Evolutionary conservation across 2,797 vertebrate genomes (phyloP).

Genomic region (Falco biarmicus): DNA sequence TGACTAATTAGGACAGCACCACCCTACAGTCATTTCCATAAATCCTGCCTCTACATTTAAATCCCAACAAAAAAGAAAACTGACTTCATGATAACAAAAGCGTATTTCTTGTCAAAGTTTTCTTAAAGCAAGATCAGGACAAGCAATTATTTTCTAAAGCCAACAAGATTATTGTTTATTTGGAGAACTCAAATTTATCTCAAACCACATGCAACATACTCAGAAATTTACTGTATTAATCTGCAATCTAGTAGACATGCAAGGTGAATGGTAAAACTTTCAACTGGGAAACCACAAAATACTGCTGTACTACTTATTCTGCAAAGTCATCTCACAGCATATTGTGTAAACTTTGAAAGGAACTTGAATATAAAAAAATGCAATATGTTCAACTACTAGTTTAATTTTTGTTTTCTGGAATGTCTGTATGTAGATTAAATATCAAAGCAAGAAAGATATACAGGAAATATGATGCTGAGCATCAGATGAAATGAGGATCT

Average conservation of each 20-base stretch:
- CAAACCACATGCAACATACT: neutral
- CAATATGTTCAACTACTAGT: neutral
- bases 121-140: slow-evolving; percentile 14
- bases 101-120: slow-evolving; percentile 26
- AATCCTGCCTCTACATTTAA: slow-evolving; percentile 48
- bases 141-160: slow-evolving; percentile 35
- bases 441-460: neutral
- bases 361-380: neutral
- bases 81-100: slow-evolving; percentile 29
- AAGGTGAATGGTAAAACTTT: neutral
- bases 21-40: slow-evolving; percentile 54
- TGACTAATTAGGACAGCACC: slow-evolving; percentile 43
- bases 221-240: neutral
- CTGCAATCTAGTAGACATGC: neutral
- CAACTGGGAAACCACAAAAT: neutral
- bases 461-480: neutral
- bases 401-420: neutral
- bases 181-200: slow-evolving; percentile 37
- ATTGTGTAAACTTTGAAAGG: neutral
- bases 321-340: neutral
- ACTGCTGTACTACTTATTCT: neutral
- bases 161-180: slow-evolving; percentile 18
- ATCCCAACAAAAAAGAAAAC: slow-evolving; percentile 47
- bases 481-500: neutral
- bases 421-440: neutral